These are phyloP conservation scores for Eira barbara DNA, from an alignment of 2,113 vertebrate genomes.

Conservation along the genomic window DNA sequence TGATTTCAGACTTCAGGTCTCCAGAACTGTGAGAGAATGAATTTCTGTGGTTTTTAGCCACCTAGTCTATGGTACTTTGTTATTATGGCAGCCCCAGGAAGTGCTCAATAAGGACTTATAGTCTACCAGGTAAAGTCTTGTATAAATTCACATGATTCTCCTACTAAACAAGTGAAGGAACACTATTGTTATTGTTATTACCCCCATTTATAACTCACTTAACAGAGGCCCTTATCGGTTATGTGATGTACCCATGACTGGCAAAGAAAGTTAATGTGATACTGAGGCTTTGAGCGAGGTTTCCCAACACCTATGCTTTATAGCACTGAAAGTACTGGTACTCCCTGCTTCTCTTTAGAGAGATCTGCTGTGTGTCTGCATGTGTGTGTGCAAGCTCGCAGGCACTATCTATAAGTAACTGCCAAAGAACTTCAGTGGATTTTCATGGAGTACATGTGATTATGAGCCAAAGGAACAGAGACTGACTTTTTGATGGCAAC, in stretches of 20 bases:
- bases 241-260: neutral
- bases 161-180: neutral
- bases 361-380: neutral
- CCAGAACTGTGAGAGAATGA: neutral
- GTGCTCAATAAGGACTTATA: neutral
- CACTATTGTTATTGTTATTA: neutral
- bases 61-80: neutral
- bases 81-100: neutral
- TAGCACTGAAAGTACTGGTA: neutral
- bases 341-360: neutral
- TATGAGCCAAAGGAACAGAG: neutral
- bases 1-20: neutral
- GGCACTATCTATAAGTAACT: neutral
- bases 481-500: neutral
- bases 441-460: neutral
- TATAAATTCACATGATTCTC: neutral
- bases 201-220: neutral
- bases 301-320: neutral
- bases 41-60: neutral
- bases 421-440: neutral
- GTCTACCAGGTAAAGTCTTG: neutral
- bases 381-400: neutral
- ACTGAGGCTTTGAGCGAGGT: neutral
- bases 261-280: neutral
- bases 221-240: neutral